A percentile compares a stretch with the other conserved stretches of the same genome.
phyloP scores from a whole-genome alignment of 1,140 invertebrate genomes.

The Leptinotarsa undecemlineata region DNA sequence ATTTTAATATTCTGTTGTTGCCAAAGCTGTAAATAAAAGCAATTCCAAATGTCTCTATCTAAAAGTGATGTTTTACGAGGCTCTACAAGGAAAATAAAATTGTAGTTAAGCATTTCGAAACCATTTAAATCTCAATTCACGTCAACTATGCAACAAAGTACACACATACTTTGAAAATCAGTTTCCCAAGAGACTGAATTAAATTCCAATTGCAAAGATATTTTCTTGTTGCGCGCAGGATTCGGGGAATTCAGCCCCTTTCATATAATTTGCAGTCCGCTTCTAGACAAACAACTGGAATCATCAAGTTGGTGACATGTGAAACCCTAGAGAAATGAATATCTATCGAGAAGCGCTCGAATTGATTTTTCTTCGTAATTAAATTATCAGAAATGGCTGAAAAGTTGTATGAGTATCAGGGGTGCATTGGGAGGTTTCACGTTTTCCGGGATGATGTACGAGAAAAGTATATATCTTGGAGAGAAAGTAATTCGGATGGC shows the following conservation, averaged over 20 bases:
- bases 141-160: not conserved
- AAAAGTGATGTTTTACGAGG: too few relatives aligned
- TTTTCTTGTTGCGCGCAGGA: not conserved
- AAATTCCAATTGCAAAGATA: not conserved
- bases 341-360: not conserved
- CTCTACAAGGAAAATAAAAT: too few relatives aligned
- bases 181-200: slow-evolving; percentile 1
- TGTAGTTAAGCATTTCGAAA: too few relatives aligned
- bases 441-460: slow-evolving; percentile 65
- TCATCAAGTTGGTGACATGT: not conserved
- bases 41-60: too few relatives aligned
- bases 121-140: too few relatives aligned
- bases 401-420: slow-evolving; percentile 79
- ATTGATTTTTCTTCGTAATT: not conserved
- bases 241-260: not conserved
- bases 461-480: slow-evolving; percentile 64
- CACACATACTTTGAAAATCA: not conserved
- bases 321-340: not conserved
- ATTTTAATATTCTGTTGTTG: too few relatives aligned
- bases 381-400: slow-evolving; percentile 55
- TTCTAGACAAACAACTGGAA: slow-evolving; percentile 7
- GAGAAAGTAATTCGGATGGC: slow-evolving; percentile 61
- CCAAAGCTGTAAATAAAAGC: too few relatives aligned
- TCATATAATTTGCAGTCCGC: not conserved
- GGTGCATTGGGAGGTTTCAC: slow-evolving; percentile 72